Base-by-base conservation (phyloP, 2,113 vertebrate genomes). In the Lophotis ruficrista region DNA sequence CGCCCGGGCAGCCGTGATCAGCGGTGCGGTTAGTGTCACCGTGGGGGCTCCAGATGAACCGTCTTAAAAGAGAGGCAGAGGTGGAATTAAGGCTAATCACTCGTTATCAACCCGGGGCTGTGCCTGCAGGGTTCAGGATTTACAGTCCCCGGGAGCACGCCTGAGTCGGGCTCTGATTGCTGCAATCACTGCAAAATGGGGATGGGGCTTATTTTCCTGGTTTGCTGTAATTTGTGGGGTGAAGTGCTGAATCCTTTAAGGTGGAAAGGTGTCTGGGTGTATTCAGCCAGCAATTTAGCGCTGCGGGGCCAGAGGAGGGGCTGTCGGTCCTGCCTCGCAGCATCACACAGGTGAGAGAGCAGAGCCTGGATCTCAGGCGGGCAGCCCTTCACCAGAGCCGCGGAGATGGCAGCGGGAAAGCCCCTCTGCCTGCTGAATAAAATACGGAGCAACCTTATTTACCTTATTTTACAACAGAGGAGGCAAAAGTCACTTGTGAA, bases 111-210 rank as follows among this genome's bases (percentile, higher is more conserved):
- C 75, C 16, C 2, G 12, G 33, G 80, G 64, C 71, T 94, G 53
- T 41, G 43, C 91, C 85, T 73, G 95, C 76, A 37, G 88, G 65
- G 90, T 11, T 75, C 43, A 30, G 57, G 85, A 88, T 75, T 86
- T 78, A 23, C 50, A n/a, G 71, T 38, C 70, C 72, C 78, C 4
- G 51, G 87, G 84, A 76, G 71, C 57, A 31, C 58, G 50, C 12
- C 54, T 11, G 94, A 73, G 78, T 35, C 23, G 86, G 91, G 6
- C 87, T 91, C 57, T 96, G 96, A 96, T 96, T 96, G 93, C 95
- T 14, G 90, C 95, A 97, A 95, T 97, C 93, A 95, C 84, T 43
- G 75, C 37, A 38, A 16, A 58, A 41, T 1, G 15, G 68, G 58
- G 72, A 56, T 22, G 81, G 77, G 77, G 66, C 24, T 69, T 47